phyloP scores from a whole-genome alignment of 2,888 invertebrate genomes.

The Drosophila rellima region DNA sequence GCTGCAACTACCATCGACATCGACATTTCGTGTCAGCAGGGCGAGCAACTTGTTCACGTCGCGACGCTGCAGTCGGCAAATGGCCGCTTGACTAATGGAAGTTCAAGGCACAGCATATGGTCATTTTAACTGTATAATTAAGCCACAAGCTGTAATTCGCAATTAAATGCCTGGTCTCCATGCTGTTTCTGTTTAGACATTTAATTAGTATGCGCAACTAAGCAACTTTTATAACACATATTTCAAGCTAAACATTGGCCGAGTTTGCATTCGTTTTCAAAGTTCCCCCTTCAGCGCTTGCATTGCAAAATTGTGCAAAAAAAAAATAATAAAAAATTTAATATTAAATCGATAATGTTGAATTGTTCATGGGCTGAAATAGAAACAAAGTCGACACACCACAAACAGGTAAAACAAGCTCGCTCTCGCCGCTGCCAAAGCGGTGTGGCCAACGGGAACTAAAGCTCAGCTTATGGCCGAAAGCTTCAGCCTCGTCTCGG shows the following conservation, averaged over 20 bases:
- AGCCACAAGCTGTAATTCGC: slow-evolving; percentile 34
- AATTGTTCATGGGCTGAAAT: slow-evolving; percentile 47
- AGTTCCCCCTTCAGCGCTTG: slow-evolving; percentile 4
- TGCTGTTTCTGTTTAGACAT: slow-evolving; percentile 49
- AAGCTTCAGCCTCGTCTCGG: slow-evolving; percentile 32
- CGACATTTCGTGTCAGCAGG: slow-evolving; percentile 38
- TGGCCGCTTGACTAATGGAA: slow-evolving; percentile 45
- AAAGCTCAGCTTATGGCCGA: slow-evolving; percentile 56
- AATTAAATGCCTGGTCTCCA: slow-evolving; percentile 35
- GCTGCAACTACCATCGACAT: slow-evolving; percentile 23
- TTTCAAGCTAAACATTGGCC: slow-evolving; percentile 53
- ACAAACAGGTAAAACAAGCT: slow-evolving; percentile 78
- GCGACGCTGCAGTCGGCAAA: slow-evolving; percentile 15
- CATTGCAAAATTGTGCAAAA: slow-evolving; percentile 63
- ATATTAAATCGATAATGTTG: slow-evolving; percentile 77
- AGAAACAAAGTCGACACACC: slow-evolving; percentile 15
- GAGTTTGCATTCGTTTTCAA: slow-evolving; percentile 8
- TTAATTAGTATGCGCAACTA: slow-evolving; percentile 60
- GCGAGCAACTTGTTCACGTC: slow-evolving; percentile 40
- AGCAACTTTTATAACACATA: slow-evolving; percentile 45
- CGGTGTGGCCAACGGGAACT: slow-evolving; percentile 72
- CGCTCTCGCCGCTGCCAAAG: slow-evolving; percentile 39
- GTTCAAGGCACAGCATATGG: slow-evolving; percentile 42
- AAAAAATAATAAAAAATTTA: slow-evolving; percentile 53
- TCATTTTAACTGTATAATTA: slow-evolving; percentile 52